Base-by-base conservation (phyloP, 1,140 invertebrate species). In the Drosophila arizonae region DNA sequence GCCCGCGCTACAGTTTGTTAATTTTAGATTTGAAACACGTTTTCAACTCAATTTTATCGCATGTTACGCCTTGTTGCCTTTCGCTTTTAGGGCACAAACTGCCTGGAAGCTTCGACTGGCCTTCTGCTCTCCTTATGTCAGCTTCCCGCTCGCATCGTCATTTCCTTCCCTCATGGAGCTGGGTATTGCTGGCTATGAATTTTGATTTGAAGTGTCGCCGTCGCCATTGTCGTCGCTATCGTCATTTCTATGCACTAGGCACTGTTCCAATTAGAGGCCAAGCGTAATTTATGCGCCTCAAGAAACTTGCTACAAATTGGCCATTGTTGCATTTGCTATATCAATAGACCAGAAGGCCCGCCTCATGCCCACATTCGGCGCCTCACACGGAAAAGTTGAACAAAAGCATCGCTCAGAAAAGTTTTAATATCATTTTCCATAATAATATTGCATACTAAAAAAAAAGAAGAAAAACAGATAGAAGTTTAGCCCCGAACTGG, bases 1-100 rank as follows among this genome's bases (percentile, higher is more conserved):
- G 55, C 21, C 61, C 57, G 55, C 46, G 48, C 45, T 75, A 65
- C 77, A 71, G 79, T 75, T 85, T 79, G 85, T 89, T 89, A 89
- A 89, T 89, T 89, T 89, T 64, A 85, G 86, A 89, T 89, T 89
- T 89, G 85, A 89, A 76, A 89, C 85, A 89, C 85, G 85, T 89
- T 84, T 85, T 66, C 81, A 72, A 81, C 81, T 89, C 81, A 89
- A 89, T 89, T 89, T 89, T 89, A 89, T 89, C 85, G 85, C 85
- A 89, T 89, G 85, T 89, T 90, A 89, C 85, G 85, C 85, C 86
- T 79, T 85, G 85, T 73, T 90, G 85, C 74, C 81, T 88, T 87
- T 82, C 84, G 84, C 84, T 79, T 74, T 79, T 76, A 77, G 50
- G 70, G 67, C 72, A 76, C 72, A 76, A 69, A 77, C 66, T 63